phyloP scores from a whole-genome alignment of 2,888 invertebrate species.

The Melanargia galathea region DNA sequence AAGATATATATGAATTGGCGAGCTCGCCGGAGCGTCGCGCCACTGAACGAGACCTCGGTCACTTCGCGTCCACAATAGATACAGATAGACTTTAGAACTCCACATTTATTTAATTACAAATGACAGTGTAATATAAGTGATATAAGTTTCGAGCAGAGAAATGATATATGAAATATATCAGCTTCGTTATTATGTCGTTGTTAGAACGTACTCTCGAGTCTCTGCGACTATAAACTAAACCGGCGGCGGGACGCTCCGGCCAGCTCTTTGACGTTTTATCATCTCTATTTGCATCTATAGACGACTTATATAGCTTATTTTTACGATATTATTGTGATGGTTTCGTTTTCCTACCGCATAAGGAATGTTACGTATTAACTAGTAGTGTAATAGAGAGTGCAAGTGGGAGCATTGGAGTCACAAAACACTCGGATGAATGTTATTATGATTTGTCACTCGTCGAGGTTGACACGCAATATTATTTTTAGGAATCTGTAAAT shows the following conservation, averaged over 20 bases:
- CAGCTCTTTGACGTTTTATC: conserved; percentile 67
- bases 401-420: conserved; percentile 68
- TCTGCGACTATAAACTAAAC: conserved; percentile 67
- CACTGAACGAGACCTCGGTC: conserved; percentile 51
- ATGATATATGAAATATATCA: conserved; percentile 71
- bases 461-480: conserved; percentile 66
- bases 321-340: conserved; percentile 78
- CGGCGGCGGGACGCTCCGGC: conserved; percentile 57
- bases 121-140: conserved; percentile 45
- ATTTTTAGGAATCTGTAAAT: conserved; percentile 64
- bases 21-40: conserved; percentile 59
- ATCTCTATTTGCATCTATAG: conserved; percentile 77
- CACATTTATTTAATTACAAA: conserved; percentile 48
- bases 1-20: conserved; percentile 73
- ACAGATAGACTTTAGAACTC: conserved; percentile 49
- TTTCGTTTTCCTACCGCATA: conserved; percentile 80
- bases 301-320: conserved; percentile 76
- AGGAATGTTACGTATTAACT: conserved; percentile 75
- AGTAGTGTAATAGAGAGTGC: conserved; percentile 69
- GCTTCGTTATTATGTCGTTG: conserved; percentile 45
- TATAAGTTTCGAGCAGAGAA: conserved; percentile 49
- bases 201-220: conserved; percentile 51
- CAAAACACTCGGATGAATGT: conserved; percentile 62
- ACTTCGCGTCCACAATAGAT: conserved; percentile 61
- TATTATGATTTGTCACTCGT: conserved; percentile 63